These are phyloP conservation scores for Poecilia gillii DNA, from an alignment of 2,797 vertebrate species.

Conservation along the genomic window DNA sequence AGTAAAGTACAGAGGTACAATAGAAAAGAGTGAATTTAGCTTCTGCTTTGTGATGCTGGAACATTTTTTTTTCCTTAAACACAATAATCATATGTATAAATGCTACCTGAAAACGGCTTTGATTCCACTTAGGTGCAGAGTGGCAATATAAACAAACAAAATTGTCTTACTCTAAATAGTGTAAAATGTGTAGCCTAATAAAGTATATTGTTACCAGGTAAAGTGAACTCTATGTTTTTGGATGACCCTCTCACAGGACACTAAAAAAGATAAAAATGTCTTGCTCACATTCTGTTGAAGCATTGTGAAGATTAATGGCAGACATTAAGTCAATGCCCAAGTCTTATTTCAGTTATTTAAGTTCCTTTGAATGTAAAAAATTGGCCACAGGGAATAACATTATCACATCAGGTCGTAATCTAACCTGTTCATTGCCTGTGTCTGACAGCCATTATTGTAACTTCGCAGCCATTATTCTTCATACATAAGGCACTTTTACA, in stretches of 20 bases:
- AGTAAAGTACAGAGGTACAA: background rate
- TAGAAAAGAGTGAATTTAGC: background rate
- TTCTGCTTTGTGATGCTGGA: background rate
- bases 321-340: slow-evolving; percentile 48
- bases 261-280: slow-evolving; percentile 30
- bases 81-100: background rate
- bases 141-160: background rate
- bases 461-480: slow-evolving; percentile 38
- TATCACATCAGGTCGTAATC: slow-evolving; percentile 54
- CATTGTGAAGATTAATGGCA: slow-evolving; percentile 62
- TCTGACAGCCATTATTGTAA: slow-evolving; percentile 44
- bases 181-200: background rate
- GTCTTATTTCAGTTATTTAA: slow-evolving; percentile 56
- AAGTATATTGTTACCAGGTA: background rate
- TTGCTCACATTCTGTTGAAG: slow-evolving; percentile 24
- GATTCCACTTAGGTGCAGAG: background rate
- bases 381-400: slow-evolving; percentile 53
- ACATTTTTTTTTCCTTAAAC: slow-evolving; percentile 2
- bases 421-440: slow-evolving; percentile 45
- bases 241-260: slow-evolving; percentile 11
- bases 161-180: background rate
- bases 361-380: slow-evolving; percentile 54
- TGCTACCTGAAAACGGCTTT: background rate
- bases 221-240: slow-evolving; percentile 3
- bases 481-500: slow-evolving; percentile 28